Evolutionary conservation across 2,113 vertebrate genomes (phyloP).

Genomic region (Peromyscus californicus): DNA sequence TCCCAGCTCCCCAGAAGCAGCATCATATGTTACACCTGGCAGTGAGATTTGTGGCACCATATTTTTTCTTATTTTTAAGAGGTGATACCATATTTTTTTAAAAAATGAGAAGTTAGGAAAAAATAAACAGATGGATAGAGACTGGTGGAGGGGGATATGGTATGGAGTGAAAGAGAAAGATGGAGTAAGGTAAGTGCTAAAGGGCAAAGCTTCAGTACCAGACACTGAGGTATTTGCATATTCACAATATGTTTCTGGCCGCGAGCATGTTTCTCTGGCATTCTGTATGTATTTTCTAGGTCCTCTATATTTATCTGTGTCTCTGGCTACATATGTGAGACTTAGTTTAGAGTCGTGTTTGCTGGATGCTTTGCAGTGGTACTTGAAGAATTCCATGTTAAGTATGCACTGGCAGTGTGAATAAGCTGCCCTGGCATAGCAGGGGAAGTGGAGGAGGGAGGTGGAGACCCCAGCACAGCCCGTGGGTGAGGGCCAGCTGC

Average conservation of each 20-base stretch:
- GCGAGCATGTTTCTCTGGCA: constrained; percentile 86
- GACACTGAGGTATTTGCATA: constrained; percentile 89
- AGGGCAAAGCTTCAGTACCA: constrained; percentile 88
- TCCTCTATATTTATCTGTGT: constrained; percentile 90
- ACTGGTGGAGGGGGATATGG: constrained; percentile 58
- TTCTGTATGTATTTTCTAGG: constrained; percentile 88
- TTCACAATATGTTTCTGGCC: constrained; percentile 90
- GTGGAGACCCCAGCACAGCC: background rate
- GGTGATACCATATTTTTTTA: constrained; percentile 82
- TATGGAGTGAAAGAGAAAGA: constrained; percentile 76
- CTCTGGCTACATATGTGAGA: constrained; percentile 88
- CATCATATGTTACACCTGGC: constrained; percentile 84
- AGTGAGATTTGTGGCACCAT: constrained; percentile 83
- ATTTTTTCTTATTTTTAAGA: constrained; percentile 87
- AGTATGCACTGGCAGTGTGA: constrained; percentile 69
- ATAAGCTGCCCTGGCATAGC: background rate
- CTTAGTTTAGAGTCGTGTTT: constrained; percentile 88
- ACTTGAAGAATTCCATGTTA: constrained; percentile 81
- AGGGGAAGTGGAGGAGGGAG: constrained; percentile 43
- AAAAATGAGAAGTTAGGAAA: constrained; percentile 83
- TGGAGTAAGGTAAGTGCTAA: constrained; percentile 86
- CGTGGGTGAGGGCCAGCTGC: background rate
- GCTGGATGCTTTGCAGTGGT: constrained; percentile 85
- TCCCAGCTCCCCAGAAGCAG: constrained; percentile 64
- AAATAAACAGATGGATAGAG: constrained; percentile 88